Evolutionary conservation across 53 echinoderm and acorn worm species (phyloP).

Genomic region (Crossaster papposus): DNA sequence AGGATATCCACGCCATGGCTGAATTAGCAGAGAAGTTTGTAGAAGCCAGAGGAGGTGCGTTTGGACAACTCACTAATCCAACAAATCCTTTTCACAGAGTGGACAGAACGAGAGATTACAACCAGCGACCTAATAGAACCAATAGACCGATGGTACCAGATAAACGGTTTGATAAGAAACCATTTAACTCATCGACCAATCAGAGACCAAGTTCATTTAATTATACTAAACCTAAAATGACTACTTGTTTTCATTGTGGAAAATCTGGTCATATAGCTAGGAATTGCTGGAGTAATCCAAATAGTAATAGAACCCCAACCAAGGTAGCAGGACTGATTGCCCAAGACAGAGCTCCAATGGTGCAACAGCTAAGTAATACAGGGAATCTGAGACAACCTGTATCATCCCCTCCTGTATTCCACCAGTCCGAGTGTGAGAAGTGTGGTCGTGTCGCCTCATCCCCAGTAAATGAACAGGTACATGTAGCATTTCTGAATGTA

Average conservation of each 20-base stretch:
- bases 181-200: background rate
- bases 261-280: slow-evolving; percentile 40
- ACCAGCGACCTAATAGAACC: background rate
- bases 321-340: slow-evolving; percentile 31
- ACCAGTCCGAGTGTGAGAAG: slow-evolving; percentile 8
- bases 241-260: slow-evolving; percentile 30
- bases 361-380: background rate
- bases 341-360: background rate
- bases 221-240: background rate
- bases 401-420: background rate
- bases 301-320: background rate
- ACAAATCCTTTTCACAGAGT: slow-evolving; percentile 8
- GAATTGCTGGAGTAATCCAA: too few species aligned
- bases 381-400: background rate
- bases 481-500: slow-evolving; percentile 8
- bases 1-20: slow-evolving; percentile 15
- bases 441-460: background rate
- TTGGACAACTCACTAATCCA: slow-evolving; percentile 17
- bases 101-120: background rate
- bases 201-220: background rate
- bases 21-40: slow-evolving; percentile 41
- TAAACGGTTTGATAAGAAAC: background rate
- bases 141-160: background rate
- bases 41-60: slow-evolving; percentile 47
- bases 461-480: slow-evolving; percentile 7